Conservation (phyloP, 2,113 vertebrate genomes). For the Cyanocitta stelleri region DNA sequence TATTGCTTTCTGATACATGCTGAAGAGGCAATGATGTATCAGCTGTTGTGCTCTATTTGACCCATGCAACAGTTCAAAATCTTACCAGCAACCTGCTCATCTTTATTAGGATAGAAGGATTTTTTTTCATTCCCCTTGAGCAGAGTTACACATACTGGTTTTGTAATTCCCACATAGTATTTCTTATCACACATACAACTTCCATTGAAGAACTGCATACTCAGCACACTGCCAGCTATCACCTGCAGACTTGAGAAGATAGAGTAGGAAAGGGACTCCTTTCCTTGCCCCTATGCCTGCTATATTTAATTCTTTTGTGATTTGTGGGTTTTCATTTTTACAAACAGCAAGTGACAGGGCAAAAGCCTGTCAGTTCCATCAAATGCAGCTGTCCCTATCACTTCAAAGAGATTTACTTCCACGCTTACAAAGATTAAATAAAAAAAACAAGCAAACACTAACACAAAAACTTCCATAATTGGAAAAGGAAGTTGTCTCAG, state of each 20-base stretch:
- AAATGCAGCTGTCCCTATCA: not conserved
- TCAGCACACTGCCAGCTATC: not conserved
- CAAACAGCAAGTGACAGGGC: not conserved
- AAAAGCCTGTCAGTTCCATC: not conserved
- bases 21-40: not conserved
- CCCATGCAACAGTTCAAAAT: not conserved
- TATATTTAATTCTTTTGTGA: not conserved
- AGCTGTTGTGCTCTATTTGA: not conserved
- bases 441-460: not conserved
- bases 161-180: not conserved
- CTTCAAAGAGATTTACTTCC: not conserved
- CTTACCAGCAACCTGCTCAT: not conserved
- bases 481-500: not conserved
- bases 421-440: not conserved
- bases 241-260: not conserved
- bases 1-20: not conserved
- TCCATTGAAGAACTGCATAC: not conserved
- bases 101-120: not conserved
- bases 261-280: not conserved
- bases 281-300: not conserved
- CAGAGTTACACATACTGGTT: not conserved
- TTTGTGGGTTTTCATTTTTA: not conserved
- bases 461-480: not conserved
- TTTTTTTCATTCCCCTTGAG: not conserved
- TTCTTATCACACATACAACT: not conserved